Evolutionary conservation across 2,888 invertebrate species (phyloP).

Genomic region (Chesias legatella): DNA sequence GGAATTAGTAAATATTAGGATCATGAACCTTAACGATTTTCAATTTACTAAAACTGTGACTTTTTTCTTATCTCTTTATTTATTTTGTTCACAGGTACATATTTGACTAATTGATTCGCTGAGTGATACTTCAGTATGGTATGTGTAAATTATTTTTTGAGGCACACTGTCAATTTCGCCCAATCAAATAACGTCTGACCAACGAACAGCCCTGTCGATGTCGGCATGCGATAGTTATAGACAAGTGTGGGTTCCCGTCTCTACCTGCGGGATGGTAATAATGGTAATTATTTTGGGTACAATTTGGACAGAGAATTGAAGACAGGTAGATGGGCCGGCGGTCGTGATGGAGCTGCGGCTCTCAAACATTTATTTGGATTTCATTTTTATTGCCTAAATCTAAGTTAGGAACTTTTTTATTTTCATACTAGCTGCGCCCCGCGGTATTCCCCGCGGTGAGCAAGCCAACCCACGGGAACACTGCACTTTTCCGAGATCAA

Average conservation of each 20-base stretch:
- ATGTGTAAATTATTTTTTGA: background rate
- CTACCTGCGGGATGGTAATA: constrained; percentile 47
- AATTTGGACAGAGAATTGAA: constrained; percentile 52
- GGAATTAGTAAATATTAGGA: no score
- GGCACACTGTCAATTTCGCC: constrained; percentile 27
- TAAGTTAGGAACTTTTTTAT: no score
- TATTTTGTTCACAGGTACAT: constrained; percentile 50
- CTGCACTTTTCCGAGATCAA: no score
- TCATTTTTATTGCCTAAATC: no score
- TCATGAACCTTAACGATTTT: no score
- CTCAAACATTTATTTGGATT: constrained; percentile 40
- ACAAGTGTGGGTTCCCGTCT: constrained; percentile 16
- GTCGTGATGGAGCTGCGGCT: constrained; percentile 35
- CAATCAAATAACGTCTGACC: constrained; percentile 24
- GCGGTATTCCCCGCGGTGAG: no score
- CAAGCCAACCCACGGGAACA: no score
- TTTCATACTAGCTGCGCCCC: no score
- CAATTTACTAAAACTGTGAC: no score
- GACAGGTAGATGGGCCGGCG: constrained; percentile 50
- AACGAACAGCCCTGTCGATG: constrained; percentile 11
- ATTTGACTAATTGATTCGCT: background rate
- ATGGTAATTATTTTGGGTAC: constrained; percentile 70
- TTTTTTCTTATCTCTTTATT: constrained; percentile 16
- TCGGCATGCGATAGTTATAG: constrained; percentile 30
- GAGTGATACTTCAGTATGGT: background rate